Percentiles rank a stretch among this genome's conserved stretches.
Conservation (phyloP, 2,797 vertebrate genomes). For the Pangasius djambal region DNA sequence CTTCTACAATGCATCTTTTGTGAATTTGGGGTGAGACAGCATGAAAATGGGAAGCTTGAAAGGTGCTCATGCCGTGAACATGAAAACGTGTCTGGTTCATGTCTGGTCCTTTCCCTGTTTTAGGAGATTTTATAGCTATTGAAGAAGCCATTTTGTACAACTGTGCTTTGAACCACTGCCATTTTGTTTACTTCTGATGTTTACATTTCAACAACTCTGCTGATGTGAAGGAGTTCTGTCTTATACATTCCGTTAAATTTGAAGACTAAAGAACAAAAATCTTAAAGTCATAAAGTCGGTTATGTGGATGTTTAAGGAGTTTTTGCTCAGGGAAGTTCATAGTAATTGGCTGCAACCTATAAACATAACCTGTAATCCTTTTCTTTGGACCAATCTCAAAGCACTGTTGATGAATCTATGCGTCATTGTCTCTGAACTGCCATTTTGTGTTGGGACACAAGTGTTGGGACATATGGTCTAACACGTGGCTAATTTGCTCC, state of each 20-base stretch:
- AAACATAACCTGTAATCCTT: not conserved
- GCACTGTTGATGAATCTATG: slow-evolving; percentile 16
- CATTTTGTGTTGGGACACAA: not conserved
- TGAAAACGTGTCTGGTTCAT: not conserved
- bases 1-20: not conserved
- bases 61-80: not conserved
- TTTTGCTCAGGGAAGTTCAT: slow-evolving; percentile 41
- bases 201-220: slow-evolving; percentile 23
- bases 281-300: not conserved
- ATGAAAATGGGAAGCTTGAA: not conserved
- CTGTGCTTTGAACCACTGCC: slow-evolving; percentile 41
- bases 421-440: not conserved
- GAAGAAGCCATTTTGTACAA: slow-evolving; percentile 22
- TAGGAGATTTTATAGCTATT: not conserved
- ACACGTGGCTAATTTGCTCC: slow-evolving; percentile 31
- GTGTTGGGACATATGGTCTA: slow-evolving; percentile 43
- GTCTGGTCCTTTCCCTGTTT: not conserved
- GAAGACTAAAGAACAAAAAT: not conserved
- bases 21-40: not conserved
- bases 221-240: not conserved
- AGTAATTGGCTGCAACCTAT: slow-evolving; percentile 3
- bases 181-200: slow-evolving; percentile 36
- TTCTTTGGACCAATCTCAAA: slow-evolving; percentile 7
- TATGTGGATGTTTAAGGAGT: slow-evolving; percentile 16
- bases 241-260: not conserved